Evolutionary conservation across 2,797 vertebrate species (phyloP).

Genomic region (Spheniscus humboldti): DNA sequence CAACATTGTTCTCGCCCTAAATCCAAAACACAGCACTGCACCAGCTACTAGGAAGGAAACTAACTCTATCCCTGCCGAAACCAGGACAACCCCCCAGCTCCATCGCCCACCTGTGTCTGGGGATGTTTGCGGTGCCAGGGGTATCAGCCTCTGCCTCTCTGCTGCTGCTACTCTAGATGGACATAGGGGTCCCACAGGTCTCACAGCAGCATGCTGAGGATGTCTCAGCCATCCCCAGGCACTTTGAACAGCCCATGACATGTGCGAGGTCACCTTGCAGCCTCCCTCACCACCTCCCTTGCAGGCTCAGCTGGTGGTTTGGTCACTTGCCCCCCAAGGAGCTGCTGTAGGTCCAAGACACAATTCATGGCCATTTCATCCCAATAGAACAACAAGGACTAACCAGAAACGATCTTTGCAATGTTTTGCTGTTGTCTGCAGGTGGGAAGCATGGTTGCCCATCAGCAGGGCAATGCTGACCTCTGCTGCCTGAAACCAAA

Average conservation of each 20-base stretch:
- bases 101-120: rapidly evolving
- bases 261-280: neutral
- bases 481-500: slow-evolving; percentile 70
- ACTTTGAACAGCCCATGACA: neutral
- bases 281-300: neutral
- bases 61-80: no score
- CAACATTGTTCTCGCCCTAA: no score
- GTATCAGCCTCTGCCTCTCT: neutral
- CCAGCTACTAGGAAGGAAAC: no score
- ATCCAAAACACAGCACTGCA: no score
- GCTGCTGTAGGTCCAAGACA: neutral
- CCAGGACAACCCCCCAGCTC: no score
- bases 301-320: neutral
- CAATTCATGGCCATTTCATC: neutral
- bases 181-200: neutral
- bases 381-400: neutral
- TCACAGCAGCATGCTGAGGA: neutral
- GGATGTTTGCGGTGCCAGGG: neutral
- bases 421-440: neutral
- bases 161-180: neutral
- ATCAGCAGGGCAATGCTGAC: slow-evolving; percentile 71
- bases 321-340: neutral
- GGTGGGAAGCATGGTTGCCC: neutral
- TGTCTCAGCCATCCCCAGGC: neutral
- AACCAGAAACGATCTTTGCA: neutral